Percentiles rank a stretch among this genome's conserved stretches.
Evolutionary conservation across 2,113 vertebrate species (phyloP).

Genomic region (Cheirogaleus medius): DNA sequence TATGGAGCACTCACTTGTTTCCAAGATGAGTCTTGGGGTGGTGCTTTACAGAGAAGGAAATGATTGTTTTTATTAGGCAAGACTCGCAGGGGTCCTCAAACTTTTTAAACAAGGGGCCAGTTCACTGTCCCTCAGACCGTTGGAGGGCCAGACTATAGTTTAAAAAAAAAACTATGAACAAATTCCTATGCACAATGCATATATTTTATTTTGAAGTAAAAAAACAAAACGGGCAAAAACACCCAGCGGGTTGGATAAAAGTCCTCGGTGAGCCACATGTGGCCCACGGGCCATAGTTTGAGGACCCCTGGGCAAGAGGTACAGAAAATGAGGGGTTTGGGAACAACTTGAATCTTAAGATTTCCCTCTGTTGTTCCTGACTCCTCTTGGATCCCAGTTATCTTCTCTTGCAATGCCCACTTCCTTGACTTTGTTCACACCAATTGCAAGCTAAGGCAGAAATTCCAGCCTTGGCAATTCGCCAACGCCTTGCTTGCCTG

Average conservation of each 20-base stretch:
- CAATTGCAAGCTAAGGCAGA: background rate
- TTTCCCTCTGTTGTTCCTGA: background rate
- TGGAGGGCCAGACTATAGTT: too few species aligned
- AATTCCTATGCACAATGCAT: too few species aligned
- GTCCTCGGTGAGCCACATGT: too few species aligned
- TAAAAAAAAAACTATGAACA: too few species aligned
- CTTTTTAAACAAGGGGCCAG: too few species aligned
- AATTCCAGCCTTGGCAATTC: background rate
- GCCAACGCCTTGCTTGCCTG: background rate
- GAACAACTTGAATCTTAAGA: background rate
- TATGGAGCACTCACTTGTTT: background rate
- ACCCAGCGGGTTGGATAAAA: too few species aligned
- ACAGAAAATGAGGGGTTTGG: background rate
- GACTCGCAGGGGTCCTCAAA: too few species aligned
- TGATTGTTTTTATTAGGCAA: background rate
- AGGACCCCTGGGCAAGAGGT: background rate
- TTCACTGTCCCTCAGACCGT: too few species aligned
- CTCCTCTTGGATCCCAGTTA: background rate
- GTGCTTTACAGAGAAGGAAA: background rate
- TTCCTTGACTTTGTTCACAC: background rate
- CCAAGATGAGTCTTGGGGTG: background rate
- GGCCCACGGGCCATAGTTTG: too few species aligned
- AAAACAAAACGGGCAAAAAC: too few species aligned
- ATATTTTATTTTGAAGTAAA: too few species aligned
- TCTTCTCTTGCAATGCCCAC: background rate